Conservation (phyloP, 2,113 vertebrate species). For the Sebastes schlegelii region DNA sequence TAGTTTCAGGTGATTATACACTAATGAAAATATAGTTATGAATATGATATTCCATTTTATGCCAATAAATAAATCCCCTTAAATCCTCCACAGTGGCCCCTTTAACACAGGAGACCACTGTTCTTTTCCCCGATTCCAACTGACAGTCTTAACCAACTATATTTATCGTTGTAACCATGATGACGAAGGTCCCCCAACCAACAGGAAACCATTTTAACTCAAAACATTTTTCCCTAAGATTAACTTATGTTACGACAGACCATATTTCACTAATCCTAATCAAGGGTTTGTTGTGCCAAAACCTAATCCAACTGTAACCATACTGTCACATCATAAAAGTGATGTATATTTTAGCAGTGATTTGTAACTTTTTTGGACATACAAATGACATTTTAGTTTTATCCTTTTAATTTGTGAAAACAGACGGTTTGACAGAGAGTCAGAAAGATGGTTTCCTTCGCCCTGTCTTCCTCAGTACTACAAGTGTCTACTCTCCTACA, state of each 20-base stretch:
- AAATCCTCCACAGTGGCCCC: too few relatives aligned
- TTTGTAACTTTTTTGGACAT: neutral
- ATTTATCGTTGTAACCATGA: neutral
- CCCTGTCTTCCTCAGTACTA: conserved; percentile 63
- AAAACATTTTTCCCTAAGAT: neutral
- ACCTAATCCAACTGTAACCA: neutral
- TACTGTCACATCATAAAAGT: neutral
- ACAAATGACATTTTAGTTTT: neutral
- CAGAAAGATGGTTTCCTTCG: conserved; percentile 51
- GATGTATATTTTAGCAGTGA: neutral
- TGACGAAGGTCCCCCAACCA: neutral
- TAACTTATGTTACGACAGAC: neutral
- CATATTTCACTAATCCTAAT: neutral
- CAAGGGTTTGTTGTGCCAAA: neutral
- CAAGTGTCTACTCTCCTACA: conserved; percentile 82
- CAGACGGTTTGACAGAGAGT: conserved; percentile 41
- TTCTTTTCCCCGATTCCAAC: neutral
- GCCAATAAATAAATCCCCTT: too few relatives aligned
- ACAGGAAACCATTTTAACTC: neutral
- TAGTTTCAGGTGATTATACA: too few relatives aligned
- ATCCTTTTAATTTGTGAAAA: conserved; percentile 13
- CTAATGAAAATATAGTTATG: too few relatives aligned
- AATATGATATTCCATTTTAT: too few relatives aligned
- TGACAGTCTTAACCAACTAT: neutral
- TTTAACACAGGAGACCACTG: neutral